Base-by-base conservation (phyloP, 2,113 vertebrate species). In the Sturnus vulgaris region DNA sequence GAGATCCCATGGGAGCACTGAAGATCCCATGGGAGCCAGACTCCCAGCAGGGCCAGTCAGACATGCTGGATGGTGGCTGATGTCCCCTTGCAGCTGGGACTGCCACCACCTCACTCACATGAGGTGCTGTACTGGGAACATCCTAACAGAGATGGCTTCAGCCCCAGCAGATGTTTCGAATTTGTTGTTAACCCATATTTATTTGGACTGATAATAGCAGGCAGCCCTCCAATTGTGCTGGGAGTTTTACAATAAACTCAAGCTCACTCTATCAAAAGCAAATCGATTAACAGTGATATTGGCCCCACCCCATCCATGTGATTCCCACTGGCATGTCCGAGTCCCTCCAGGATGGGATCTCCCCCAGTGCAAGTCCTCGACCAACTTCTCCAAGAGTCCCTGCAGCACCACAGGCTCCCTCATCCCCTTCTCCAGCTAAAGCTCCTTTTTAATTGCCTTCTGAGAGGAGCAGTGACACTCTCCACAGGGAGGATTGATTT, bases 141-240 rank as follows among this genome's bases (percentile, higher is more conserved):
- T 33, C 91, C 79, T 13, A 15, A 39, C 76, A 63, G 82, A 66
- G 50, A 30, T 17, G 23, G 71, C 28, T 87, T 35, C 85, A 19
- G 30, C 94, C 73, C 55, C 15, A 63, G 85, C 94, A 97, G 93
- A 90, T 95, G 90, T 77, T 96, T 96, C 79, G 5, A n/a, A 93
- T 96, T 94, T 88, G 92, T 75, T 88, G 88, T 82, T 95, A 92
- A 93, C 71, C 93, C 68, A 0, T 90, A 81, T 95, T 96, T 95
- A 88, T 95, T 94, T 90, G 70, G 79, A 73, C 72, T 92, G 92
- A 90, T 94, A 86, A 88, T 85, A 82, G 49, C 86, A 68, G 77
- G 82, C 95, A 96, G 88, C 52, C 76, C 87, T 92, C 76, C 88
- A 86, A 3, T 71, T 9, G 28, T 46, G 60, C 68, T 0, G 4